Evolutionary conservation across 2,888 invertebrate genomes (phyloP).

Genomic region (Spatulosminthurus flaviceps): DNA sequence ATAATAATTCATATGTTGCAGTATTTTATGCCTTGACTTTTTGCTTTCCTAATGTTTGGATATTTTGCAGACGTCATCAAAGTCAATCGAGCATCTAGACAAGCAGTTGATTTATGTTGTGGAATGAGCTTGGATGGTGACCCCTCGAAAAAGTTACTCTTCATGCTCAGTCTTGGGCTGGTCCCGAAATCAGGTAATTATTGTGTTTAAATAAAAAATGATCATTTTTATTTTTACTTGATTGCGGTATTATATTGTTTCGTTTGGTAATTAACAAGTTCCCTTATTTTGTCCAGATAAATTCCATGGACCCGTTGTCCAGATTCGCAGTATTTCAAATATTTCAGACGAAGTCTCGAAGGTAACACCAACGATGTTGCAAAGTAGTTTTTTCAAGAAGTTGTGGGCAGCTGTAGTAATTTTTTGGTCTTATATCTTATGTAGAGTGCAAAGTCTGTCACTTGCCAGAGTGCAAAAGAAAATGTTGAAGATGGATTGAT

Average conservation of each 20-base stretch:
- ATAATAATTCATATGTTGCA: no score
- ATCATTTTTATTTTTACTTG: no score
- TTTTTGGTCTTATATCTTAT: background rate
- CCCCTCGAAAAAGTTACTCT: background rate
- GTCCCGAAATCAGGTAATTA: background rate
- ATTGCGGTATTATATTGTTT: no score
- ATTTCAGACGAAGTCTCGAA: background rate
- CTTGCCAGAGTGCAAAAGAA: no score
- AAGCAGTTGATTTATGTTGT: background rate
- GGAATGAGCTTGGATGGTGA: background rate
- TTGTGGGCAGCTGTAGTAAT: background rate
- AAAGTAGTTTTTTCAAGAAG: background rate
- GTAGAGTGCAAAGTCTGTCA: no score
- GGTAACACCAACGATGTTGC: background rate
- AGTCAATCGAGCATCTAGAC: background rate
- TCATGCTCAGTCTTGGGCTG: background rate
- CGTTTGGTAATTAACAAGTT: no score
- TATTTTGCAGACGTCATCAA: background rate
- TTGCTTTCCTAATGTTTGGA: no score
- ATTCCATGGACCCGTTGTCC: background rate
- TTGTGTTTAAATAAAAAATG: background rate
- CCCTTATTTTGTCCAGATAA: background rate
- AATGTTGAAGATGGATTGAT: no score
- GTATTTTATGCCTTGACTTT: no score
- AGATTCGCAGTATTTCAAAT: background rate